Conservation (phyloP, 1,140 invertebrate genomes). For the Drosophila bifasciata region DNA sequence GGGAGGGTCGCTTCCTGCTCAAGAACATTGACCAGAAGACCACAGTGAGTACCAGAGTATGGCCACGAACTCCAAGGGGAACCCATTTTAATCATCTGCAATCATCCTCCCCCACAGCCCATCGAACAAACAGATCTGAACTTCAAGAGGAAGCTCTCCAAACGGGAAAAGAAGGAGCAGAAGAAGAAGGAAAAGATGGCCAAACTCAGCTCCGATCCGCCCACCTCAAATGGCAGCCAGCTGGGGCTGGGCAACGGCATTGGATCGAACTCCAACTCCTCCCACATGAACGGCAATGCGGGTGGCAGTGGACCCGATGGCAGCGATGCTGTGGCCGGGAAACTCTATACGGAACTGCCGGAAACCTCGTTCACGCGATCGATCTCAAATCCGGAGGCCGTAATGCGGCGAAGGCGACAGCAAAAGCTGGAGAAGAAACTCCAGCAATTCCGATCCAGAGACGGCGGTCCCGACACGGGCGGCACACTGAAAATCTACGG, state of each 20-base stretch:
- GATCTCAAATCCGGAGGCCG: slow-evolving; percentile 99
- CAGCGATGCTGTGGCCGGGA: slow-evolving; percentile 91
- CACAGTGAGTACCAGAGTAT: slow-evolving; percentile 85
- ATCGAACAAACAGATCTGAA: slow-evolving; percentile 85
- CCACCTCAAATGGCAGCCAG: slow-evolving; percentile 80
- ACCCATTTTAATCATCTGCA: background rate
- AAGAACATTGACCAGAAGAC: slow-evolving; percentile 93
- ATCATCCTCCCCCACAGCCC: slow-evolving; percentile 46
- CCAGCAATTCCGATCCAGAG: slow-evolving; percentile 96
- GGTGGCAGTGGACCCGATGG: slow-evolving; percentile 43
- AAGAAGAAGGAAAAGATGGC: slow-evolving; percentile 98
- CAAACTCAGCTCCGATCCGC: slow-evolving; percentile 90
- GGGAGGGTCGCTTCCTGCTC: slow-evolving; percentile 98
- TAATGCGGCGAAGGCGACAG: slow-evolving; percentile 98
- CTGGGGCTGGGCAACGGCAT: slow-evolving; percentile 81
- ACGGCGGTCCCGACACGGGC: slow-evolving; percentile 95
- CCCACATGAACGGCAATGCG: slow-evolving; percentile 63
- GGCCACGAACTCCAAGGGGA: no score
- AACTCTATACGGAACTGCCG: slow-evolving; percentile 97
- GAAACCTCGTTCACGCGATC: slow-evolving; percentile 99
- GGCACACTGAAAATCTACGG: slow-evolving; percentile 99
- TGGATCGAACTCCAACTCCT: slow-evolving; percentile 80
- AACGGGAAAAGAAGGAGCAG: slow-evolving; percentile 98
- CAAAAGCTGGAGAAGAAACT: slow-evolving; percentile 98
- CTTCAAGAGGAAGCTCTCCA: slow-evolving; percentile 95